Evolutionary conservation across 2,113 vertebrate genomes (phyloP).

Genomic region (Jacana jacana): DNA sequence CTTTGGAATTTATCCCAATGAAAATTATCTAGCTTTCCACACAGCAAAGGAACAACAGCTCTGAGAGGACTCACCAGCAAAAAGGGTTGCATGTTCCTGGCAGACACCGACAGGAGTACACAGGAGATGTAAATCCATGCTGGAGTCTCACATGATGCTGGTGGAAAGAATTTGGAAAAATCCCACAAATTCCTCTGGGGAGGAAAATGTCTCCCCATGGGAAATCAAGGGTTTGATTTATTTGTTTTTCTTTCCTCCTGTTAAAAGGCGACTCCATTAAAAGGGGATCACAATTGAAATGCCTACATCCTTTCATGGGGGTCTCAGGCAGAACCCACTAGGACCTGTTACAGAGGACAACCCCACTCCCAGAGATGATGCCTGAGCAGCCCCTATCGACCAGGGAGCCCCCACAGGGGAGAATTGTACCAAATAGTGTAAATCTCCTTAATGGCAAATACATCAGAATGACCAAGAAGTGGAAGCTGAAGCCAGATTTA

Average conservation of each 20-base stretch:
- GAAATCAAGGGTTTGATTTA: neutral
- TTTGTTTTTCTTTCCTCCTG: neutral
- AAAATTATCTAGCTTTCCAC: neutral
- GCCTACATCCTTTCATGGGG: neutral
- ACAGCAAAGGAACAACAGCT: neutral
- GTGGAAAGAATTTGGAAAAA: neutral
- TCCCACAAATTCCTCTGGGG: rapidly evolving
- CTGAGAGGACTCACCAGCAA: neutral
- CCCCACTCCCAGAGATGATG: neutral
- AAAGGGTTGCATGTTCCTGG: neutral
- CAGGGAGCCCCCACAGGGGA: neutral
- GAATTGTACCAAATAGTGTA: neutral
- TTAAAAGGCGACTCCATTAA: neutral
- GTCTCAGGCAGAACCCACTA: neutral
- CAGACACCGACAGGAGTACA: neutral
- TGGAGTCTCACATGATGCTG: neutral
- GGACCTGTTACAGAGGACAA: neutral
- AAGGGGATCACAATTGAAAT: neutral
- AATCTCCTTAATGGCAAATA: neutral
- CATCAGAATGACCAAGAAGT: neutral
- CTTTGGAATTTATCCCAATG: neutral
- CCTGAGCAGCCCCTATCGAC: neutral
- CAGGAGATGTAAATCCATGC: neutral
- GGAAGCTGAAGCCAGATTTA: neutral
- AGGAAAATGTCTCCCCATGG: neutral